Base-by-base conservation (phyloP, 2,113 vertebrate genomes). In the Oryzias javanicus region DNA sequence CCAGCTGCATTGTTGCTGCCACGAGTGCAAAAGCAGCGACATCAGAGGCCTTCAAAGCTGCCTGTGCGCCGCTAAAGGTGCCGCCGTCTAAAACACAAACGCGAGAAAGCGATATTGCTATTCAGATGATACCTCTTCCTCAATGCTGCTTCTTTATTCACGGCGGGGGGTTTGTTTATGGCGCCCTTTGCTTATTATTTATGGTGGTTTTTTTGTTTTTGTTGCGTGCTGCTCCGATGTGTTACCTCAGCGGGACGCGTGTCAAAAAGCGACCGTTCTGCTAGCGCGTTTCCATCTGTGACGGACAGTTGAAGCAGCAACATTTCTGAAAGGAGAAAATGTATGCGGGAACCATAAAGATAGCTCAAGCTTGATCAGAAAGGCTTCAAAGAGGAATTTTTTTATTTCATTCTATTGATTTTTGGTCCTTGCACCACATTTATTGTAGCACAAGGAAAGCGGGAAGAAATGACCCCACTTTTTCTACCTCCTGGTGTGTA, bases 31-130 rank as follows among this genome's bases (percentile, higher is more conserved):
- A 55, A 44, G 46, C 15, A 44, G 7, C 54, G 35, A 47, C 49
- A 59, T 27, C 4, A 14, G 14, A 59, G 49, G 48, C 48, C 59
- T 60, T 76, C 67, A 75, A 25, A 60, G 65, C 42, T 72, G 55
- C 56, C 71, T 57, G 57, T 58, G 67, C 68, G 70, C 70, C 35
- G 62, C 46, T 60, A 71, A 72, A 78, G 52, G 55, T 62, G 22
- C 0, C 4, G 24, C 54, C 41, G 41, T 17, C 44, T 67, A 22
- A 65, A 18, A 66, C 45, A 74, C 70, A 60, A 50, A 16, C 5
- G 17, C 19, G 65, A 51, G 69, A 55, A 63, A 60, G 18, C 60
- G 57, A 48, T 41, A 25, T 24, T 49, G 22, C 29, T 53, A 35
- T 35, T 35, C 35, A 42, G 45, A 45, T 59, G 42, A 46, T 27